Percentiles rank a stretch among this genome's conserved stretches.
These are phyloP conservation scores for Chamaea fasciata DNA, from an alignment of 2,113 vertebrate species.

Conservation along the genomic window DNA sequence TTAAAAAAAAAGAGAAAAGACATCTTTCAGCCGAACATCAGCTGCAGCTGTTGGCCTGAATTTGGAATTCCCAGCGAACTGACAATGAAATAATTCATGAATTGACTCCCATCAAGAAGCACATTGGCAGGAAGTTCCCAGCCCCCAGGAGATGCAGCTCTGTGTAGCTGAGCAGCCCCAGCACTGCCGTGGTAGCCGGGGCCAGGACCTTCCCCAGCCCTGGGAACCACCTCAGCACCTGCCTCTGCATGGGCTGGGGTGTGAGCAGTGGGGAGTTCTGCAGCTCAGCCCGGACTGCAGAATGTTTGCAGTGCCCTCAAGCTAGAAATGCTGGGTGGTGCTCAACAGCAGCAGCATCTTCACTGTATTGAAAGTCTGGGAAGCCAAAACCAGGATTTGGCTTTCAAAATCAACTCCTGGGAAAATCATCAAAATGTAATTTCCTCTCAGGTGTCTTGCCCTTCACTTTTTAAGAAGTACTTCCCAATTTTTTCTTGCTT, in stretches of 20 bases:
- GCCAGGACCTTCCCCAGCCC: neutral
- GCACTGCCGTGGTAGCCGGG: neutral
- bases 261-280: neutral
- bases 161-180: neutral
- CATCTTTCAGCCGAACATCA: neutral
- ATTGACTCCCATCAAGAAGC: neutral
- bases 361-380: neutral
- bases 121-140: neutral
- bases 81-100: neutral
- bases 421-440: neutral
- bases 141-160: neutral
- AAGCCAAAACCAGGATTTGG: neutral
- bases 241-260: neutral
- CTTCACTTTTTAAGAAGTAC: neutral
- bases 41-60: neutral
- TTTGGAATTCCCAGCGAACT: neutral
- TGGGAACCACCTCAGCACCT: neutral
- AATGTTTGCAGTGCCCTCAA: accelerated
- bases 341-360: neutral
- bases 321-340: neutral
- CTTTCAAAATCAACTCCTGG: neutral
- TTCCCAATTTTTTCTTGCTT: neutral
- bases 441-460: neutral
- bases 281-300: neutral
- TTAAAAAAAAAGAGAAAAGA: neutral